Conservation (phyloP, 2,113 vertebrate species). For the Rallus limicola region DNA sequence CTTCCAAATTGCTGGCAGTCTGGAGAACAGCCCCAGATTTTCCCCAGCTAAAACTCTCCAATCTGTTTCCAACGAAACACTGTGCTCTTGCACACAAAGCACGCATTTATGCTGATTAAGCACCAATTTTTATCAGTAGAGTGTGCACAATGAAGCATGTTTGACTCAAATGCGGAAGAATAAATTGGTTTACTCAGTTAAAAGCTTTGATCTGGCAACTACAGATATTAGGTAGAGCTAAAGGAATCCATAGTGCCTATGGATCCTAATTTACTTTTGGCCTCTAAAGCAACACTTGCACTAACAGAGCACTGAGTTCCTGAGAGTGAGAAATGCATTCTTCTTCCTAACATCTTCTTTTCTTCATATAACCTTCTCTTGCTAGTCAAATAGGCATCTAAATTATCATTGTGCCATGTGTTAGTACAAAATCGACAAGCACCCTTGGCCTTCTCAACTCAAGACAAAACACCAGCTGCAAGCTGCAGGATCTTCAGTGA, state of each 20-base stretch:
- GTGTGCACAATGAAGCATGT: neutral
- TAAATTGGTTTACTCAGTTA: conserved; percentile 13
- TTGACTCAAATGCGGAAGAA: neutral
- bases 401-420: neutral
- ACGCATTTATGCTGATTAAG: neutral
- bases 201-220: neutral
- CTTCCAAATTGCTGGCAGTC: neutral
- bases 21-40: neutral
- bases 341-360: neutral
- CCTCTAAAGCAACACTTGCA: neutral
- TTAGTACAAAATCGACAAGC: neutral
- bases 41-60: neutral
- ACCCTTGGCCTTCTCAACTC: neutral
- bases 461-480: neutral
- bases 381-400: neutral
- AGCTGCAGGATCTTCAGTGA: neutral
- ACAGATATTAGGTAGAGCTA: neutral
- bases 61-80: neutral
- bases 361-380: neutral
- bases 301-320: neutral
- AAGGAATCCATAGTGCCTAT: neutral
- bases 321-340: neutral
- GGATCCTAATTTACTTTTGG: neutral
- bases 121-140: neutral
- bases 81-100: neutral